A percentile compares a stretch with the other conserved stretches of the same genome.
These are phyloP conservation scores for Potorous gilbertii DNA, from an alignment of 2,797 vertebrate species.

Conservation along the genomic window DNA sequence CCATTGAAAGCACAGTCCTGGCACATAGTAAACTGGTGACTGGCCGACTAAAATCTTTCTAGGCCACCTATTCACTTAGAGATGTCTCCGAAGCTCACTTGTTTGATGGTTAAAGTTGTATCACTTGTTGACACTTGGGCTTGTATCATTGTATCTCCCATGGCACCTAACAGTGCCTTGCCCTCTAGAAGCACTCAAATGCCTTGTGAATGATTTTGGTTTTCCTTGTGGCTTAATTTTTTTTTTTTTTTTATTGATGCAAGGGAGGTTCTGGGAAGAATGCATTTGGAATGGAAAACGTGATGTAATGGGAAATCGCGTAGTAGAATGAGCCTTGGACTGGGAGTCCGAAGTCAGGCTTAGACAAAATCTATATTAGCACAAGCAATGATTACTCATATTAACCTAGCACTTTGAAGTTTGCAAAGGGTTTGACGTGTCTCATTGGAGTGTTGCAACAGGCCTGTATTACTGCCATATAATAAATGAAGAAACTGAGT, in stretches of 20 bases:
- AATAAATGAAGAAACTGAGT: neutral
- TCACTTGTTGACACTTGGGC: neutral
- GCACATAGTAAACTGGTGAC: neutral
- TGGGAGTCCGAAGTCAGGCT: neutral
- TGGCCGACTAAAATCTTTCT: neutral
- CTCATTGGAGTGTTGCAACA: neutral
- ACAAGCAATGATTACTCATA: neutral
- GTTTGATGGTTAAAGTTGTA: neutral
- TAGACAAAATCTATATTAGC: neutral
- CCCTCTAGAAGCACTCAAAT: slow-evolving; percentile 28
- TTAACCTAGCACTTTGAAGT: neutral
- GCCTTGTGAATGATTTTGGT: slow-evolving; percentile 31
- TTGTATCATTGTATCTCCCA: neutral
- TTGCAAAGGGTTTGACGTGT: neutral
- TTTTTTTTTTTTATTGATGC: slow-evolving; percentile 32
- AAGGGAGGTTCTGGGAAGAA: slow-evolving; percentile 7
- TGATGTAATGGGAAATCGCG: neutral
- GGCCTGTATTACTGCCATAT: neutral
- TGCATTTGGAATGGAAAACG: neutral
- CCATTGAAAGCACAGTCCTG: neutral
- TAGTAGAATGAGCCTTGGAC: neutral
- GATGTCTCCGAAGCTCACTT: neutral
- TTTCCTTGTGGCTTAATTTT: slow-evolving; percentile 58
- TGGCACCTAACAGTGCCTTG: neutral
- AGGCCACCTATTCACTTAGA: neutral